Conservation (phyloP, 2,888 invertebrate species). For the Callimorpha dominula region DNA sequence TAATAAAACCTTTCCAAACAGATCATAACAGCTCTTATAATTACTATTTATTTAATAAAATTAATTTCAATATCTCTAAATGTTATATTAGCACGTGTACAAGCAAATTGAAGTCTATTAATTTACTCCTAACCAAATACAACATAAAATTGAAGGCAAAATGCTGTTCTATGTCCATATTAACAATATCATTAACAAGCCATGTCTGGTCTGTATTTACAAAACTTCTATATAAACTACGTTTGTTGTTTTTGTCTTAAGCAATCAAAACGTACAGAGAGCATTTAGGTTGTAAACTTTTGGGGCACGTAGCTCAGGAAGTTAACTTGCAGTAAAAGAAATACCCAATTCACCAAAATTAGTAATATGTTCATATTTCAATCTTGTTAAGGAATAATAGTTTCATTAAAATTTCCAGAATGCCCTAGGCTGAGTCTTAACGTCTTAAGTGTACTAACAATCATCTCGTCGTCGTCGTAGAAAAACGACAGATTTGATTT, state of each 20-base stretch:
- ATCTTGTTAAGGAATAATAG: no score
- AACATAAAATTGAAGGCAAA: neutral
- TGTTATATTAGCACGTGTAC: no score
- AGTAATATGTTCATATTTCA: neutral
- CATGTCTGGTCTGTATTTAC: neutral
- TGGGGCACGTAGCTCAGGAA: neutral
- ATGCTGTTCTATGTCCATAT: neutral
- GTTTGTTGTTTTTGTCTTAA: neutral
- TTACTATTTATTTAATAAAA: no score
- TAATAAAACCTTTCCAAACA: no score
- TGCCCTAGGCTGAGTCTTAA: no score
- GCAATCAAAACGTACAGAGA: neutral
- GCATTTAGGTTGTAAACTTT: neutral
- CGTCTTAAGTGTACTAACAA: no score
- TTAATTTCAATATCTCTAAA: no score
- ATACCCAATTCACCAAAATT: neutral
- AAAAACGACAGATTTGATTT: no score
- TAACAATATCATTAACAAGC: neutral
- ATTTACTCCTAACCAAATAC: neutral
- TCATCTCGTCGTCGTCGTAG: no score
- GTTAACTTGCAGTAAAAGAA: neutral
- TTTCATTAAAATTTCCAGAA: no score
- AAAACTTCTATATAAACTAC: neutral
- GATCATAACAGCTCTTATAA: no score
- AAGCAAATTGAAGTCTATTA: no score